Evolutionary conservation across 1,140 invertebrate species (phyloP).

Genomic region (Temnothorax nylanderi): DNA sequence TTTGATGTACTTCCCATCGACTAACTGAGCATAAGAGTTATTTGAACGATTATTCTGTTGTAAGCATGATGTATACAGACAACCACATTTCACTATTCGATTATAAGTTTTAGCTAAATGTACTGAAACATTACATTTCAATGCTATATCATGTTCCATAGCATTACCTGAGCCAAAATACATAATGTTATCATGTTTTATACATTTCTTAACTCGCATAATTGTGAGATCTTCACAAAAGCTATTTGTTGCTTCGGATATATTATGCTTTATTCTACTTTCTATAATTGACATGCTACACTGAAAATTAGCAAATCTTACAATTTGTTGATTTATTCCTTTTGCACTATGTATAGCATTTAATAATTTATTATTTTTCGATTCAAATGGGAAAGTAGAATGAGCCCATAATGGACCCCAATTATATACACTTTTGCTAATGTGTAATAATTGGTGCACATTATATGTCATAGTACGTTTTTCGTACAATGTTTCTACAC

Average conservation of each 20-base stretch:
- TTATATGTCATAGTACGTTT: conserved; percentile 5
- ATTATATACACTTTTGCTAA: neutral
- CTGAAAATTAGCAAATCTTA: neutral
- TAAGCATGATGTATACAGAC: neutral
- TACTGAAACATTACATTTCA: neutral
- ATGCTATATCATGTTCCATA: neutral
- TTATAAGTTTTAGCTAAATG: neutral
- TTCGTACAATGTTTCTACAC: neutral
- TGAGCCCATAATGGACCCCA: conserved; percentile 2
- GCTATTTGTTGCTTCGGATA: neutral
- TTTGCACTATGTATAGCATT: neutral
- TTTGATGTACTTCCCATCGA: neutral
- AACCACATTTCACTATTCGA: neutral
- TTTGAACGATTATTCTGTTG: neutral
- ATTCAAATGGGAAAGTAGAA: conserved; percentile 2
- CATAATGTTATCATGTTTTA: neutral
- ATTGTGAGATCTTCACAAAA: neutral
- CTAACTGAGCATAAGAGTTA: neutral
- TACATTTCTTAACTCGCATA: neutral
- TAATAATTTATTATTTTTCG: neutral
- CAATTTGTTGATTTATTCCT: neutral
- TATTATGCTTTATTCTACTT: neutral
- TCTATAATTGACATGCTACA: neutral
- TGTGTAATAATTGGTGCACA: neutral
- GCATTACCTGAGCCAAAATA: neutral